Evolutionary conservation across 2,888 invertebrate genomes (phyloP).

Genomic region (Eumacrocentrus americanus): DNA sequence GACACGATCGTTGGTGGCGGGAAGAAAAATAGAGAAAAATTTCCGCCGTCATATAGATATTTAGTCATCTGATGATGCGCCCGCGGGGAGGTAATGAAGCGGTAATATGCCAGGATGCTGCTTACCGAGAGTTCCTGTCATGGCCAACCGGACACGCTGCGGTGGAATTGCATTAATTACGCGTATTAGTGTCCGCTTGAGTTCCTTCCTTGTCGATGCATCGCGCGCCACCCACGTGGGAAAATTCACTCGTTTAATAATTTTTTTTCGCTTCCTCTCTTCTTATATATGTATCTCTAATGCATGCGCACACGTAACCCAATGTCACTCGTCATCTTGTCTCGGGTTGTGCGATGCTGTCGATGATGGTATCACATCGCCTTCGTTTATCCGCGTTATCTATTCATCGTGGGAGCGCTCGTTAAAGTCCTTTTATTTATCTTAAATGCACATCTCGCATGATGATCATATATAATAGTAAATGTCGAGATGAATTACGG

Average conservation of each 20-base stretch:
- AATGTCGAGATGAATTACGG: neutral
- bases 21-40: slow-evolving; percentile 4
- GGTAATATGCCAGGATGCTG: slow-evolving; percentile 39
- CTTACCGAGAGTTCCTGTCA: slow-evolving; percentile 38
- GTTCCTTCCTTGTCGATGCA: slow-evolving; percentile 23
- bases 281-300: neutral
- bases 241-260: slow-evolving; percentile 13
- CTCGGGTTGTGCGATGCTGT: neutral
- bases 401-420: neutral
- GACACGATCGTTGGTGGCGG: slow-evolving; percentile 11
- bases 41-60: slow-evolving; percentile 4
- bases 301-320: neutral
- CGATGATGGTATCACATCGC: neutral
- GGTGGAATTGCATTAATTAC: slow-evolving; percentile 53
- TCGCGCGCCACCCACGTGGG: slow-evolving; percentile 39
- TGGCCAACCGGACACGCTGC: slow-evolving; percentile 36
- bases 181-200: slow-evolving; percentile 42
- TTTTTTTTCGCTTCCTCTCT: slow-evolving; percentile 8
- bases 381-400: slow-evolving; percentile 2
- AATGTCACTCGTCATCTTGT: slow-evolving; percentile 2
- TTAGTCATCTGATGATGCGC: neutral
- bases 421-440: neutral
- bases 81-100: slow-evolving; percentile 45
- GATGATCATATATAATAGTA: neutral
- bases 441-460: neutral